Conservation (phyloP, 2,888 invertebrate species). For the Rhyacophila evoluta region DNA sequence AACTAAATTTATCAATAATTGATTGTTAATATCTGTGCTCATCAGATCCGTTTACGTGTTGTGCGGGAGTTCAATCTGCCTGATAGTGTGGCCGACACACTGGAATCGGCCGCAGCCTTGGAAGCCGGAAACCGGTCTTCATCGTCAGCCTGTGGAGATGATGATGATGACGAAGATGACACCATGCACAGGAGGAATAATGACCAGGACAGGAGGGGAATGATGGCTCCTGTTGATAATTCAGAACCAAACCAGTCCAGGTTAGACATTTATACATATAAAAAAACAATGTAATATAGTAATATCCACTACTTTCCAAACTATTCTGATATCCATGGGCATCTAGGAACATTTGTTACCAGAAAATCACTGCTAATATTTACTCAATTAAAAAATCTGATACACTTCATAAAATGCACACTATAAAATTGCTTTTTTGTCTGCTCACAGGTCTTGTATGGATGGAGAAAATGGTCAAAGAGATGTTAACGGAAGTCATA, state of each 20-base stretch:
- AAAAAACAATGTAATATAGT: not conserved
- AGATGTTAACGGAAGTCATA: conserved; percentile 45
- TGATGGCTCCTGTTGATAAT: not conserved
- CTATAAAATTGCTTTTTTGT: no score
- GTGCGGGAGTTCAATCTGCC: conserved; percentile 95
- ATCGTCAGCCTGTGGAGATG: conserved; percentile 56
- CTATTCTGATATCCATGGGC: no score
- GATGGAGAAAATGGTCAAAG: conserved; percentile 41
- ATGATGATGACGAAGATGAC: conserved; percentile 54
- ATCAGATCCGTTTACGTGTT: conserved; percentile 87
- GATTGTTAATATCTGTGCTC: no score
- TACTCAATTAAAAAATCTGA: no score
- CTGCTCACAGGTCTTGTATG: conserved; percentile 33
- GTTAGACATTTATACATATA: not conserved
- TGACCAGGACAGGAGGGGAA: conserved; percentile 49
- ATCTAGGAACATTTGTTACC: no score
- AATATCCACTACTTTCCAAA: not conserved
- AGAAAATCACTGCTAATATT: no score
- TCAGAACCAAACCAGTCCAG: not conserved
- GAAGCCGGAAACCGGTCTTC: conserved; percentile 58
- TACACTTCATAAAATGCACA: no score
- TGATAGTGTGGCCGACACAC: conserved; percentile 85
- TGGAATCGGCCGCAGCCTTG: conserved; percentile 67
- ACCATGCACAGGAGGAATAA: conserved; percentile 56
- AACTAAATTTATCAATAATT: no score